Conservation (phyloP, 2,888 invertebrate genomes). For the Boloria euphrosyne region DNA sequence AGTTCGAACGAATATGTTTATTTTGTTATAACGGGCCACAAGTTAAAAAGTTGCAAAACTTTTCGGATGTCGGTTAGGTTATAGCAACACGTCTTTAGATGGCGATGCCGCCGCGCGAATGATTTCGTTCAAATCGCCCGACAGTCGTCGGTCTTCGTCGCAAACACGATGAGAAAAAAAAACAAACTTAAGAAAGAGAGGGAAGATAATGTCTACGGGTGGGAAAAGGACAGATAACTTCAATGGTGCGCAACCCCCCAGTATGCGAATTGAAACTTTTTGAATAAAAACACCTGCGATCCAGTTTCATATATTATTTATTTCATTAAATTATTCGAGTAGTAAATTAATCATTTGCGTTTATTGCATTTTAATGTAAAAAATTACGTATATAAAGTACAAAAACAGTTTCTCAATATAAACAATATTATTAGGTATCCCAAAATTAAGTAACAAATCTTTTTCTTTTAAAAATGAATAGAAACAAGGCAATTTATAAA, state of each 20-base stretch:
- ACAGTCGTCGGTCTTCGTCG: conserved; percentile 38
- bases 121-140: conserved; percentile 41
- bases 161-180: conserved; percentile 53
- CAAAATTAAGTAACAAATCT: too few species aligned
- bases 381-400: too few species aligned
- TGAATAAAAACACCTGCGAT: conserved; percentile 34
- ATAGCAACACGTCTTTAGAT: conserved; percentile 52
- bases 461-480: too few species aligned
- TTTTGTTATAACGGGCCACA: conserved; percentile 58
- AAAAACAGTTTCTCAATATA: too few species aligned
- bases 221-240: conserved; percentile 49
- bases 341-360: conserved; percentile 5
- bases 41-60: conserved; percentile 69
- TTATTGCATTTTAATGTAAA: neutral
- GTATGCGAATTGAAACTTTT: conserved; percentile 31
- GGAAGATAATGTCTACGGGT: conserved; percentile 37
- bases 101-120: conserved; percentile 69
- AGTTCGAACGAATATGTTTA: conserved; percentile 51
- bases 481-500: too few species aligned
- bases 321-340: conserved; percentile 8
- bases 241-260: conserved; percentile 38
- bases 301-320: conserved; percentile 27
- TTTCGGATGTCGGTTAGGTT: conserved; percentile 64
- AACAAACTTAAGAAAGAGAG: conserved; percentile 53
- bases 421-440: too few species aligned